Evolutionary conservation across 2,797 vertebrate species (phyloP), one percentile per base, ranked within the genome.

Genomic region (Pseudomugil tenellus): DNA sequence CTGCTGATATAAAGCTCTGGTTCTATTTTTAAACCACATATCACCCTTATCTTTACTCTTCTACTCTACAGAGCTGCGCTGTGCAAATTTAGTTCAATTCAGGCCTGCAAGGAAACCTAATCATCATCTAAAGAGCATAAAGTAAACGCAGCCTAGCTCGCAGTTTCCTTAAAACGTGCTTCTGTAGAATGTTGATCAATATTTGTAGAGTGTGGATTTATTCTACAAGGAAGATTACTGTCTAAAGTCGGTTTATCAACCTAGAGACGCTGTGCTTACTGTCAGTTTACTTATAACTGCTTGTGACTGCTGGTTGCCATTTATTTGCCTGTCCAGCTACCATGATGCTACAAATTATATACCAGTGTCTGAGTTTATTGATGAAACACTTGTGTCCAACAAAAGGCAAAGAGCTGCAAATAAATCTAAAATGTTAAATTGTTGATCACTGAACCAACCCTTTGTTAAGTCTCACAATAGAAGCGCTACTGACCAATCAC

Each of bases 31-130:
- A 71, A 31, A 71, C 46, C 37, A 17, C 31, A 16, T 17, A 65
- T 71, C 63, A 68, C 56, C 46, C 48, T 76, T 51, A 79, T 79
- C 58, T 70, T 9, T 17, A 14, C 39, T 39, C 14, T 16, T 54
- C 32, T 52, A 16, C 31, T 48, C 12, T 16, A 26, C 41, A 28
- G 53, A 54, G 58, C 39, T 48, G 32, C 54, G 49, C 58, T n/a
- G 26, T 62, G 51, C 58, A 74, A 63, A 74, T 63, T 58, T 41
- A 53, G 39, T 67, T 71, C 25, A 53, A 48, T 52, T 25, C 52
- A 48, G 25, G 53, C 21, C 51, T 65, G 41, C 46, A 63, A 62
- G 53, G 58, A 53, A 57, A 19, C 4, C 35, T n/a, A 25, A 56
- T 29, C 34, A 56, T 21, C 25, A 0, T 6, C 62, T 66, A 41